Percentiles rank a stretch among this genome's conserved stretches.
Conservation (phyloP, 2,113 vertebrate genomes). For the Psittacula cyanocephala region DNA sequence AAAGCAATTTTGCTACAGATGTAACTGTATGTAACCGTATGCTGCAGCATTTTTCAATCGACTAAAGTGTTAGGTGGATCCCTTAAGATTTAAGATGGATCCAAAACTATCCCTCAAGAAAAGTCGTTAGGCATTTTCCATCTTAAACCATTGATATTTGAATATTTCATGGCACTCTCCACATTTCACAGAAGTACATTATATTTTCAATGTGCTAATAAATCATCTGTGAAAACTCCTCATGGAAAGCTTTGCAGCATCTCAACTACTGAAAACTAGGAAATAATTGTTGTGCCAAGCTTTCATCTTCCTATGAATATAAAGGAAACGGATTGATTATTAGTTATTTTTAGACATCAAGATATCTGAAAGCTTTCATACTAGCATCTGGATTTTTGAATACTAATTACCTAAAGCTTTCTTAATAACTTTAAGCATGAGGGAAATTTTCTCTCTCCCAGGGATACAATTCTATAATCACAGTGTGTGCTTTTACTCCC, state of each 20-base stretch:
- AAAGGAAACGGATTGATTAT: neutral
- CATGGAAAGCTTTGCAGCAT: neutral
- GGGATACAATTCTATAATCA: neutral
- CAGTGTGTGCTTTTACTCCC: neutral
- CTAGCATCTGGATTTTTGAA: neutral
- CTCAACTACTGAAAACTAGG: neutral
- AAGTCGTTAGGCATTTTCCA: neutral
- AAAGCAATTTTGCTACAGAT: slow-evolving; percentile 3
- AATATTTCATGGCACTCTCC: slow-evolving; percentile 9
- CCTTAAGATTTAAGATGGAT: slow-evolving; percentile 6
- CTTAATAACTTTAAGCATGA: neutral
- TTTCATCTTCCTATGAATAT: neutral
- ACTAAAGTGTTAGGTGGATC: neutral
- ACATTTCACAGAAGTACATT: neutral
- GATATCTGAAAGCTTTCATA: neutral
- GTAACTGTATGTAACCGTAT: neutral
- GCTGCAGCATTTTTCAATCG: neutral
- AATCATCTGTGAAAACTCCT: neutral
- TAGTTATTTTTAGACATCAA: neutral
- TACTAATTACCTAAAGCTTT: neutral
- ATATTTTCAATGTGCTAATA: slow-evolving; percentile 1
- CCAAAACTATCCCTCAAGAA: neutral
- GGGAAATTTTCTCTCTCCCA: neutral
- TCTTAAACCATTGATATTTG: neutral
- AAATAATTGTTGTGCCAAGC: neutral